Conservation (phyloP, 2,797 vertebrate genomes). For the Pangasius sanitwongsei region DNA sequence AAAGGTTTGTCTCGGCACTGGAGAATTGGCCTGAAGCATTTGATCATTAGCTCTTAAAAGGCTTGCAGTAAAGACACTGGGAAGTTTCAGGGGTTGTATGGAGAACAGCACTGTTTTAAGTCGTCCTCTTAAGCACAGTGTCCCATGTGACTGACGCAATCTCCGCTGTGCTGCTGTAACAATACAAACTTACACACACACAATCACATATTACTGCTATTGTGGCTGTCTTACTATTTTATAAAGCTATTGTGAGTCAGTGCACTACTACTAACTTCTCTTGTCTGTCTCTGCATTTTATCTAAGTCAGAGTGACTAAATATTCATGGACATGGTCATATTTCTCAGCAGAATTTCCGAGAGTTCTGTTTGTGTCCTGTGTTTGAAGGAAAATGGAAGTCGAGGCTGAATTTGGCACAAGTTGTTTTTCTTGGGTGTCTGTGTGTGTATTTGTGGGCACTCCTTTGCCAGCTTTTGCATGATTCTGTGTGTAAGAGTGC, state of each 20-base stretch:
- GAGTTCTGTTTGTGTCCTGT: not conserved
- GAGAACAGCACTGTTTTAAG: constrained; percentile 74
- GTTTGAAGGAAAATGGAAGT: not conserved
- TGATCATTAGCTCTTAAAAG: constrained; percentile 80
- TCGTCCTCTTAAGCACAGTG: constrained; percentile 77
- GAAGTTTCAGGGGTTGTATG: constrained; percentile 75
- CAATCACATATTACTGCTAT: constrained; percentile 13
- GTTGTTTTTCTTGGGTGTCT: not conserved
- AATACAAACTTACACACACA: constrained; percentile 54
- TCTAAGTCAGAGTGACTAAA: not conserved
- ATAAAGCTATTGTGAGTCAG: constrained; percentile 25
- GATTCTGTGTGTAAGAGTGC: constrained; percentile 35
- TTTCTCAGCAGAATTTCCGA: not conserved
- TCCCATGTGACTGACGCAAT: constrained; percentile 83
- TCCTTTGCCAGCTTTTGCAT: constrained; percentile 23
- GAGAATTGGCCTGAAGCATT: constrained; percentile 77
- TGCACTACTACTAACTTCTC: not conserved
- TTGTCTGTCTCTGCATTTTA: constrained; percentile 5
- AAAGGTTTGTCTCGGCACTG: constrained; percentile 64
- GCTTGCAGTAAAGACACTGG: constrained; percentile 75
- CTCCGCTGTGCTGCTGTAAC: constrained; percentile 73
- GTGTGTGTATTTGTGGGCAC: constrained; percentile 51
- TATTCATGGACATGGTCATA: not conserved
- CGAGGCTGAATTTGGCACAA: not conserved
- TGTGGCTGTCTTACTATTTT: constrained; percentile 27